These are phyloP conservation scores for Rissa tridactyla DNA, from an alignment of 2,113 vertebrate species.

Conservation along the genomic window DNA sequence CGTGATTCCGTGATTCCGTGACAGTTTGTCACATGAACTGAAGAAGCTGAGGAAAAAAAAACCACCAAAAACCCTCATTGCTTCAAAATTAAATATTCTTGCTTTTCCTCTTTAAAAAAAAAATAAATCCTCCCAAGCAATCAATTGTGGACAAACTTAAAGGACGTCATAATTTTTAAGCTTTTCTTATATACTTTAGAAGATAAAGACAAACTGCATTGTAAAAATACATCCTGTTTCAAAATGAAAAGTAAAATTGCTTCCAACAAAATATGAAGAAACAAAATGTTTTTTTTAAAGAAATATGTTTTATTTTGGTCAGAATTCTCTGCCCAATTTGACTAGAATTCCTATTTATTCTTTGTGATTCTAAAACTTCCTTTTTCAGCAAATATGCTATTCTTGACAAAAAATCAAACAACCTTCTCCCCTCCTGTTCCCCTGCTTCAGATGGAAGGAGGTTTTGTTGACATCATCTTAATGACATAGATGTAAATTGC, in stretches of 20 bases:
- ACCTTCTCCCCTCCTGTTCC: not conserved
- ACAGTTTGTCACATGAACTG: not conserved
- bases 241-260: not conserved
- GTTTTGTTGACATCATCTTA: not conserved
- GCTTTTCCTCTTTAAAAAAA: not conserved
- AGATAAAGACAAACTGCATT: not conserved
- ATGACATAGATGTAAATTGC: not conserved
- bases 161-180: not conserved
- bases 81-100: not conserved
- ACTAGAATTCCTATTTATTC: not conserved
- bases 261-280: not conserved
- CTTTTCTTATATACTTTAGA: not conserved
- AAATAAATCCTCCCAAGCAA: not conserved
- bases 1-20: no score
- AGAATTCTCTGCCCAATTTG: not conserved
- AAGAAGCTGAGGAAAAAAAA: not conserved
- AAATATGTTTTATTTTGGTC: not conserved
- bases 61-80: not conserved
- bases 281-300: fast-evolving
- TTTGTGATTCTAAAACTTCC: not conserved
- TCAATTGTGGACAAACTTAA: not conserved
- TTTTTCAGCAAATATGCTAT: not conserved
- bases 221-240: not conserved
- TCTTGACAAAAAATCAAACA: not conserved
- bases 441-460: not conserved